These are phyloP conservation scores for Oegoconia quadripuncta DNA, from an alignment of 2,888 invertebrate genomes.

Conservation along the genomic window DNA sequence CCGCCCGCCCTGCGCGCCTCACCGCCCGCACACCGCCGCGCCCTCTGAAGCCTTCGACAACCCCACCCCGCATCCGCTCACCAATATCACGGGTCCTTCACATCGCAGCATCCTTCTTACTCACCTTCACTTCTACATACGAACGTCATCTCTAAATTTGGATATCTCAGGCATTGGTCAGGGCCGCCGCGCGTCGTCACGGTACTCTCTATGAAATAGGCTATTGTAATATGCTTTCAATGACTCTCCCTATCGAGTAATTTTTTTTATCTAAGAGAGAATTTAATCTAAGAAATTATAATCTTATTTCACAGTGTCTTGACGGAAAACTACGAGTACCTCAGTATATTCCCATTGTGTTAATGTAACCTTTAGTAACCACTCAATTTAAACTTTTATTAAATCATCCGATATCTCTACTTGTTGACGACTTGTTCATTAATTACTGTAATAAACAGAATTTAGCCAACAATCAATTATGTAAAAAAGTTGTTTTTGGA, in stretches of 20 bases:
- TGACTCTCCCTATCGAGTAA: no score
- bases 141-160: conserved; percentile 29
- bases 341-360: no score
- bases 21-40: conserved; percentile 31
- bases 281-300: no score
- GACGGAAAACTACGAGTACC: no score
- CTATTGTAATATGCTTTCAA: no score
- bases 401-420: background rate
- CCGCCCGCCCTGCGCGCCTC: conserved; percentile 60
- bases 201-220: background rate
- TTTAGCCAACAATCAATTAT: no score
- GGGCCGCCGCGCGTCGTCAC: conserved; percentile 11
- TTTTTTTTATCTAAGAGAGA: no score
- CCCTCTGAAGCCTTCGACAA: conserved; percentile 38
- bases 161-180: conserved; percentile 22
- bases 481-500: no score
- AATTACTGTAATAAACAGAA: no score
- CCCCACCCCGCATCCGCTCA: conserved; percentile 61
- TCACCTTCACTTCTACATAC: conserved; percentile 42
- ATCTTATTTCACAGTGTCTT: no score
- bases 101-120: conserved; percentile 65
- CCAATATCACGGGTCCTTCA: conserved; percentile 66
- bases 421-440: no score
- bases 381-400: background rate
- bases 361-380: background rate